A percentile compares a stretch with the other conserved stretches of the same genome.
Conservation (phyloP, 1,140 invertebrate species). For the Temnothorax longispinosus region DNA sequence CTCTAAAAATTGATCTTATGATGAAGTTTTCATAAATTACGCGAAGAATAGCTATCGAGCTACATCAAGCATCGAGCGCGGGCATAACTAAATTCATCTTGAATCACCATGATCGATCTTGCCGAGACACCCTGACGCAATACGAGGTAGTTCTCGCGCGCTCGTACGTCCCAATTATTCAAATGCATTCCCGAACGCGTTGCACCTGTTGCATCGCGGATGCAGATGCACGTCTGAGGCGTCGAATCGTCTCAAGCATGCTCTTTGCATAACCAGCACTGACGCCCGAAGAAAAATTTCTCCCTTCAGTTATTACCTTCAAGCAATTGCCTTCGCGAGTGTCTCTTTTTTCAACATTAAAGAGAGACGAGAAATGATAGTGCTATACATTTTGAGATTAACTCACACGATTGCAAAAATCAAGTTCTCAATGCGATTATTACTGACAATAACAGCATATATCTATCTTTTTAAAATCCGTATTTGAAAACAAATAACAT, state of each 20-base stretch:
- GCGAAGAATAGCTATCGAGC: neutral
- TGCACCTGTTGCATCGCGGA: constrained; percentile 82
- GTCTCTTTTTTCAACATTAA: neutral
- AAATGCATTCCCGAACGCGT: constrained; percentile 76
- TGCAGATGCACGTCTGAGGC: constrained; percentile 52
- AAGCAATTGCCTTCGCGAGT: neutral
- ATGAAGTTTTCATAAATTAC: neutral
- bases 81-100: constrained; percentile 45
- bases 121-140: constrained; percentile 56
- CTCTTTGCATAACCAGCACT: constrained; percentile 60
- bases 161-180: constrained; percentile 82
- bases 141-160: constrained; percentile 62
- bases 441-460: neutral
- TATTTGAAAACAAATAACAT: neutral
- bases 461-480: neutral
- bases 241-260: constrained; percentile 57
- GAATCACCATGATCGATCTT: constrained; percentile 55
- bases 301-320: constrained; percentile 18
- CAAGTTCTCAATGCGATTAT: neutral
- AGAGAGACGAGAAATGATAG: neutral
- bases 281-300: constrained; percentile 2
- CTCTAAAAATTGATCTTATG: too few species aligned
- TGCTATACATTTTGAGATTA: neutral
- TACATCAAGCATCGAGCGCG: neutral
- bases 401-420: neutral